phyloP scores from a whole-genome alignment of 2,888 invertebrate species.

The Chrysopilus asiliformis region DNA sequence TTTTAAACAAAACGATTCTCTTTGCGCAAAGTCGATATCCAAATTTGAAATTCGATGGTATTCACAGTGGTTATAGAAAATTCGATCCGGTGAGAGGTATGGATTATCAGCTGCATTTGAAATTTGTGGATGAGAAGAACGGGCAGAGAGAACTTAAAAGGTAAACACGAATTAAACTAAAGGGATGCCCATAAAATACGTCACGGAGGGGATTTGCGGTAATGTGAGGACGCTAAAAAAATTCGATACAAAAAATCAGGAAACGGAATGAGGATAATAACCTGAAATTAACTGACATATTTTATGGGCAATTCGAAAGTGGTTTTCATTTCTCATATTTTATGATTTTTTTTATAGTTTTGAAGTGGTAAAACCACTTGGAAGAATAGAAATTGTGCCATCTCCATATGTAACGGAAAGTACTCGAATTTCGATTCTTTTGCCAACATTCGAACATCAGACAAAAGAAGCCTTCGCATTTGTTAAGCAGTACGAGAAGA shows the following conservation, averaged over 20 bases:
- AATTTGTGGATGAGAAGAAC: conserved; percentile 38
- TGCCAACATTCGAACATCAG: conserved; percentile 50
- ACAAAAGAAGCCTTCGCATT: conserved; percentile 48
- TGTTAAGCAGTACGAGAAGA: conserved; percentile 55
- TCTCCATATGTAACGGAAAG: conserved; percentile 95
- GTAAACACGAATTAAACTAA: conserved; percentile 23
- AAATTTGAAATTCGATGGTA: conserved; percentile 39
- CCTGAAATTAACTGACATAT: too few species aligned
- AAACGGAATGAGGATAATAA: too few species aligned
- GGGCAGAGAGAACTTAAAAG: conserved; percentile 41
- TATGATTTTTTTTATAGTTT: conserved; percentile 48
- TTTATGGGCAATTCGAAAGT: too few species aligned
- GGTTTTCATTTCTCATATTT: too few species aligned
- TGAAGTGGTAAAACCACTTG: conserved; percentile 71
- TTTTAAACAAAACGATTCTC: conserved; percentile 40
- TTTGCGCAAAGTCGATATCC: conserved; percentile 40
- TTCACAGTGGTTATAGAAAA: conserved; percentile 58
- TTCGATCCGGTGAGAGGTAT: conserved; percentile 76
- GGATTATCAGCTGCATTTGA: conserved; percentile 70
- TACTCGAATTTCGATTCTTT: conserved; percentile 61
- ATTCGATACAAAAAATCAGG: too few species aligned
- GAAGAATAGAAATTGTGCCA: conserved; percentile 75
- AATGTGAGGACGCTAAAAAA: too few species aligned
- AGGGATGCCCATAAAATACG: too few species aligned
- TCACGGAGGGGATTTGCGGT: too few species aligned